These are phyloP conservation scores for Panurus biarmicus DNA, from an alignment of 2,113 vertebrate genomes.

Conservation along the genomic window DNA sequence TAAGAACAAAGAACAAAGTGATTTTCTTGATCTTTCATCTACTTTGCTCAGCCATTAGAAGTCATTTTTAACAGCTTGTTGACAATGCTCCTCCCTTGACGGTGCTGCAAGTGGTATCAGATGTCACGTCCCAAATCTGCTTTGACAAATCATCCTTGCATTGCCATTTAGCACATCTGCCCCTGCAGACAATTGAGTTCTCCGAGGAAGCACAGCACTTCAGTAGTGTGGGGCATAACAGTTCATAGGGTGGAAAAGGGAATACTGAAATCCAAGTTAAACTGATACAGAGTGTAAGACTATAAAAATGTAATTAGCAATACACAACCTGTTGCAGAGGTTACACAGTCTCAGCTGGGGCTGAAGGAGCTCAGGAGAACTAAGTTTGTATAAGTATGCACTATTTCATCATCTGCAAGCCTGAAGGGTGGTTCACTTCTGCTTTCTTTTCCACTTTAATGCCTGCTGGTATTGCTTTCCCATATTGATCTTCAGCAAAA, in stretches of 20 bases:
- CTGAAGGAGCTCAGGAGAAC: neutral
- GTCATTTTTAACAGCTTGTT: conserved; percentile 68
- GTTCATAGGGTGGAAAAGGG: neutral
- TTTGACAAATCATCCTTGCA: neutral
- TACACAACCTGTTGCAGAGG: neutral
- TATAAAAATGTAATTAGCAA: conserved; percentile 31
- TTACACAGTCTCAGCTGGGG: neutral
- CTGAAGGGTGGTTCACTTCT: neutral
- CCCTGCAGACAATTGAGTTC: conserved; percentile 43
- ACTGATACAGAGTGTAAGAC: neutral
- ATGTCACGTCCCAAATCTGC: conserved; percentile 36
- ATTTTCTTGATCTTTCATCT: conserved; percentile 53
- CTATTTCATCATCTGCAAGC: neutral
- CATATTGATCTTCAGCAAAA: neutral
- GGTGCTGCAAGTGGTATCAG: conserved; percentile 1
- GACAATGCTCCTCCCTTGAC: conserved; percentile 22
- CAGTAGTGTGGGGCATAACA: neutral
- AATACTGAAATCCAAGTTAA: neutral
- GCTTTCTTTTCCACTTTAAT: conserved; percentile 11
- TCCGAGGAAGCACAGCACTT: conserved; percentile 18
- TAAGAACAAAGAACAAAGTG: conserved; percentile 48
- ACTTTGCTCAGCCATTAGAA: conserved; percentile 44
- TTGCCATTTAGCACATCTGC: conserved; percentile 46
- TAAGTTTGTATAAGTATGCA: neutral
- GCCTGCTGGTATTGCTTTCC: neutral